Evolutionary conservation across 2,113 vertebrate genomes (phyloP).

Genomic region (Megaceryle torquata): DNA sequence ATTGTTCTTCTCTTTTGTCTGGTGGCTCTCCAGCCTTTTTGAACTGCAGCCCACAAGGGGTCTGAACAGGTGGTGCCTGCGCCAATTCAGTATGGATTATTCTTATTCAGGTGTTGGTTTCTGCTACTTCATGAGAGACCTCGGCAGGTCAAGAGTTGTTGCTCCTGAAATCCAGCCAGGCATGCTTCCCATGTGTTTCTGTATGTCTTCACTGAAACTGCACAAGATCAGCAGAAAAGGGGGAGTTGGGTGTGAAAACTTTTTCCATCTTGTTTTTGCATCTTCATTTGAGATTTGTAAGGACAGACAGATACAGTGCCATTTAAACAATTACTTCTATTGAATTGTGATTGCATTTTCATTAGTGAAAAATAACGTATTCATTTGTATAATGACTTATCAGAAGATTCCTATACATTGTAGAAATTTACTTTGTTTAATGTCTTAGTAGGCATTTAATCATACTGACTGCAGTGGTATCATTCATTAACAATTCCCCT

Average conservation of each 20-base stretch:
- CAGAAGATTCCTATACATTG: background rate
- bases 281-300: background rate
- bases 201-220: background rate
- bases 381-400: background rate
- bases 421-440: background rate
- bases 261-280: background rate
- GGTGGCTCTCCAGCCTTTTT: background rate
- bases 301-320: background rate
- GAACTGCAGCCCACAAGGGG: background rate
- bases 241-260: background rate
- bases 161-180: background rate
- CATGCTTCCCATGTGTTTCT: background rate
- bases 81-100: background rate
- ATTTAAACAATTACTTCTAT: background rate
- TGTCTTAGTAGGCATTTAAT: background rate
- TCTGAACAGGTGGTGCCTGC: background rate
- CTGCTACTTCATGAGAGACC: background rate
- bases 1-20: background rate
- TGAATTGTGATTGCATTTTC: background rate
- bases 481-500: background rate
- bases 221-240: background rate
- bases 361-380: background rate
- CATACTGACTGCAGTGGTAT: background rate
- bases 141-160: background rate
- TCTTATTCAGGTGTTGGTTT: background rate